These are phyloP conservation scores for Crotalus helleri DNA, from an alignment of 2,113 vertebrate genomes.

Conservation along the genomic window DNA sequence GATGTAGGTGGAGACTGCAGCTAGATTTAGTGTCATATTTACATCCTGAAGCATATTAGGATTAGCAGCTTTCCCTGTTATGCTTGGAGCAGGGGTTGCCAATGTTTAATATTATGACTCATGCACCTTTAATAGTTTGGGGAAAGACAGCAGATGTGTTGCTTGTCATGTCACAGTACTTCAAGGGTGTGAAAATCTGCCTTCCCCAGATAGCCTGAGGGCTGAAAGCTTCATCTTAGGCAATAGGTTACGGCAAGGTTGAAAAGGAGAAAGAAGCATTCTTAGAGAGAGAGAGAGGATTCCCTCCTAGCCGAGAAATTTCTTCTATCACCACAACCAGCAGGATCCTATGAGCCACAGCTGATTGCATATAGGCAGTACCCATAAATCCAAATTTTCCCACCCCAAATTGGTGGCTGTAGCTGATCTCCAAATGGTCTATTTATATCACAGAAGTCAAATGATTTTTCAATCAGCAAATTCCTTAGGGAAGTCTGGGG, in stretches of 20 bases:
- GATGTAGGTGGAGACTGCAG: background rate
- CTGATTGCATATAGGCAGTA: background rate
- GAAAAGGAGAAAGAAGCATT: background rate
- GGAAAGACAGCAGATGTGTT: background rate
- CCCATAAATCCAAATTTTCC: background rate
- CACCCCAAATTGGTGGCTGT: background rate
- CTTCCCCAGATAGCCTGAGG: background rate
- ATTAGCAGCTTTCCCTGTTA: background rate
- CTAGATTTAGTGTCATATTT: background rate
- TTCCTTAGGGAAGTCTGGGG: background rate
- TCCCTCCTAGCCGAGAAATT: background rate
- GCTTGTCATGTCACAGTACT: background rate
- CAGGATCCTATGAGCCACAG: accelerated
- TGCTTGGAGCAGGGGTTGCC: background rate
- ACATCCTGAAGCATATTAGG: background rate
- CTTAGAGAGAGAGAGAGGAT: too few species aligned
- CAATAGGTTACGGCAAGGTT: accelerated
- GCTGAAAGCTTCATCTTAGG: background rate
- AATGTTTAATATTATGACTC: background rate
- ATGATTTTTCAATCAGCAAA: background rate
- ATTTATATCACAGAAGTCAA: background rate
- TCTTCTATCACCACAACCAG: accelerated
- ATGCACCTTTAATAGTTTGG: background rate
- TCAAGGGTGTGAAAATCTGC: background rate
- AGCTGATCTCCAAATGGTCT: background rate